Base-by-base conservation (phyloP, 2,113 vertebrate genomes). In the Xenopus borealis region DNA sequence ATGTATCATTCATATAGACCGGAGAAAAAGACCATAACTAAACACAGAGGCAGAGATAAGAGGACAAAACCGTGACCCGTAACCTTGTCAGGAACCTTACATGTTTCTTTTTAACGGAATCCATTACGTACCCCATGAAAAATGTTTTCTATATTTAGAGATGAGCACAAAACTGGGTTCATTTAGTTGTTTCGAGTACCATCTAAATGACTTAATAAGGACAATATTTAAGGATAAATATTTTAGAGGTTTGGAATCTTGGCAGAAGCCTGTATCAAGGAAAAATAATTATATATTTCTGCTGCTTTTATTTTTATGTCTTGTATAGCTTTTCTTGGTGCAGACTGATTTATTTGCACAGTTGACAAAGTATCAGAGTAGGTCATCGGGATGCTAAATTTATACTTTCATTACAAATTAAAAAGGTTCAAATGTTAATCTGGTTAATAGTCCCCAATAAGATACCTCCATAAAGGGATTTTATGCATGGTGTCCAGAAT, bases 121-220 rank as follows among this genome's bases (percentile, higher is more conserved):
- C 69, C 66, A 76, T 76, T 76, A 76, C 73, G 50, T 68, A 62
- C 55, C 46, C 46, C 62, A 45, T 63, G 30, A 76, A 76, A 69
- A 58, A 76, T 75, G 72, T 69, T 69, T 61, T 69, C 73, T 69
- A 76, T 45, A 63, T 76, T 69, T 76, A 69, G 73, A 69, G 73
- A 76, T 76, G 52, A 69, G 30, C 66, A 45, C n/a, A 76, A 66
- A 76, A 76, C 46, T 55, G 23, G 66, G 73, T 76, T 69, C 69
- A 44, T 69, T 76, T 69, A 57, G 73, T 75, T 16, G 73, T 69
- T 76, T 69, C 59, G 63, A 47, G 59, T 69, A 40, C 66, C 53
- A 59, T 62, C 50, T 69, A 76, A 76, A 76, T 76, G 73, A 69
- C 73, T 76, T 76, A 76, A 76, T 69, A 76, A 76, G 73, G 73